Conservation (phyloP, 1,140 invertebrate genomes). For the Fopius arisanus region DNA sequence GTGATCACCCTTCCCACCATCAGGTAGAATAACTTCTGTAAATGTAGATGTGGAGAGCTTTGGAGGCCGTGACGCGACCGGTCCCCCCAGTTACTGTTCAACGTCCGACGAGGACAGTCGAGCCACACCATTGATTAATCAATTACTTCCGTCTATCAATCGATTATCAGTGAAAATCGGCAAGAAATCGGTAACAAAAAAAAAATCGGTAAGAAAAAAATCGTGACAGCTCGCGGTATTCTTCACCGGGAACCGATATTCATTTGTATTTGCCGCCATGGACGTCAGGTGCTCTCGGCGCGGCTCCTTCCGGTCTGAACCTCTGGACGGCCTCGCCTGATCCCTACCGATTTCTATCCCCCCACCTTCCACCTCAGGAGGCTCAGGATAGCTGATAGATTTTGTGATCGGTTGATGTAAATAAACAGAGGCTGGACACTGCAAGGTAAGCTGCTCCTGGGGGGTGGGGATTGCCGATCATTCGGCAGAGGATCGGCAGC, state of each 20-base stretch:
- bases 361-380: background rate
- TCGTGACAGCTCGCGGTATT: background rate
- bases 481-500: slow-evolving; percentile 31
- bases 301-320: background rate
- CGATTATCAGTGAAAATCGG: background rate
- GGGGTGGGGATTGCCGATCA: slow-evolving; percentile 26
- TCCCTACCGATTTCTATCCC: background rate
- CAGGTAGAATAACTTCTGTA: background rate
- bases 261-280: background rate
- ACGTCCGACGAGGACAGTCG: slow-evolving; percentile 30
- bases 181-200: no score
- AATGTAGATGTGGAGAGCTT: slow-evolving; percentile 26
- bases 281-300: background rate
- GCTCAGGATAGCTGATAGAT: no score
- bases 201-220: background rate
- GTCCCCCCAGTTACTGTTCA: slow-evolving; percentile 33
- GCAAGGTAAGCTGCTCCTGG: no score
- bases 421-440: slow-evolving; percentile 2
- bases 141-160: background rate
- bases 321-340: background rate
- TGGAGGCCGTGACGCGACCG: slow-evolving; percentile 21
- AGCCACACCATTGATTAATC: slow-evolving; percentile 10
- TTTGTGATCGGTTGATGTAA: background rate
- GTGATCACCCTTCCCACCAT: background rate
- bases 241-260: background rate